Conservation (phyloP, 2,113 vertebrate genomes). For the Vireo altiloquus region DNA sequence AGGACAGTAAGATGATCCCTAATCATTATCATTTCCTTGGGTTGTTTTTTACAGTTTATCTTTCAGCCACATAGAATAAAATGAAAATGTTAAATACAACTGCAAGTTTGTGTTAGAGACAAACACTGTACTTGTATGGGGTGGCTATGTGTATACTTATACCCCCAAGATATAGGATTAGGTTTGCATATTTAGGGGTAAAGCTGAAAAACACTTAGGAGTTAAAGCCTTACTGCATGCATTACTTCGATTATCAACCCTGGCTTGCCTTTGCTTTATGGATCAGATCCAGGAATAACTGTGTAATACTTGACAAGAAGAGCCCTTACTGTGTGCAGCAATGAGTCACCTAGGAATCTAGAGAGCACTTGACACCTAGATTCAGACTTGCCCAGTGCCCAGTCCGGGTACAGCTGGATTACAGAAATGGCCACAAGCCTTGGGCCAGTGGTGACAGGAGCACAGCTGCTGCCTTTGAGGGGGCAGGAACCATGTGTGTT, state of each 20-base stretch:
- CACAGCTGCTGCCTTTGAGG: background rate
- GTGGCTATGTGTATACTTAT: background rate
- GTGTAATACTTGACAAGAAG: background rate
- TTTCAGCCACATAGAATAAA: background rate
- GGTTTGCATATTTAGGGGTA: background rate
- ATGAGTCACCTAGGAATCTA: background rate
- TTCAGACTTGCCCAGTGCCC: background rate
- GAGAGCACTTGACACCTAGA: background rate
- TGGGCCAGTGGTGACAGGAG: background rate
- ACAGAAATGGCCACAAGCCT: background rate
- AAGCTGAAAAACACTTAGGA: background rate
- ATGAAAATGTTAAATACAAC: background rate
- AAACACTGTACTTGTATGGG: fast-evolving
- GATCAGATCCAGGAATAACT: background rate
- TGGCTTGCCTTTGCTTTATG: background rate
- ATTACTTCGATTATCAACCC: background rate
- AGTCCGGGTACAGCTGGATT: background rate
- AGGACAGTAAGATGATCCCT: background rate
- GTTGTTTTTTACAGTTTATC: background rate
- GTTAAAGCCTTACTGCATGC: background rate
- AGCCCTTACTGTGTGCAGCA: background rate
- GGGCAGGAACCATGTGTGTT: background rate
- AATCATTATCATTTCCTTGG: background rate
- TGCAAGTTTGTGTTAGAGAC: background rate
- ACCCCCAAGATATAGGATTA: background rate